Conservation (phyloP, 2,888 invertebrate genomes). For the Athalia rosae region DNA sequence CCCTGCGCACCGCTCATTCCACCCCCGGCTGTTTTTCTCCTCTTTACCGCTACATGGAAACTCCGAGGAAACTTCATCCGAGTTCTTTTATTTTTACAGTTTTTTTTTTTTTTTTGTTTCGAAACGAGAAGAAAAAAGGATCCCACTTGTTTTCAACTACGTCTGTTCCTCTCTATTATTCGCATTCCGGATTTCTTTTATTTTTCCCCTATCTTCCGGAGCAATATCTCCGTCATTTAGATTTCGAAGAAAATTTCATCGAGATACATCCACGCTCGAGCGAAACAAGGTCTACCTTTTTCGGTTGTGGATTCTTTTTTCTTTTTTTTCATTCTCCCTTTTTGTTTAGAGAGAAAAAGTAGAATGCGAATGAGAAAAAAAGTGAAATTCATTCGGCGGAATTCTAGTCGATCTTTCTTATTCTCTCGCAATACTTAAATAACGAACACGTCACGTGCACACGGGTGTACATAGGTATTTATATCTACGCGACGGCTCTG, state of each 20-base stretch:
- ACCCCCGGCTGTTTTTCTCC: background rate
- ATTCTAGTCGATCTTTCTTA: background rate
- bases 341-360: background rate
- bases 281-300: background rate
- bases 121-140: no score
- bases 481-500: background rate
- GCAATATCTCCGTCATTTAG: slow-evolving; percentile 25
- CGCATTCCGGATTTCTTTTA: background rate
- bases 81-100: no score
- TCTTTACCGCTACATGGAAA: slow-evolving; percentile 11
- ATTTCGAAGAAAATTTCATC: background rate
- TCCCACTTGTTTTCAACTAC: no score
- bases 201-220: background rate
- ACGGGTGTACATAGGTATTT: no score
- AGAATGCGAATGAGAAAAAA: background rate
- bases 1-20: background rate
- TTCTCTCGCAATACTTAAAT: slow-evolving; percentile 1
- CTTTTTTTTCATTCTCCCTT: background rate
- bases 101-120: no score
- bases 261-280: background rate
- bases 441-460: background rate
- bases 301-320: background rate
- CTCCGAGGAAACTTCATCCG: background rate
- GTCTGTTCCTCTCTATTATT: background rate
- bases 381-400: background rate